A percentile compares a stretch with the other conserved stretches of the same genome.
phyloP scores from a whole-genome alignment of 2,888 invertebrate genomes.

The Hirtodrosophila cameraria region DNA sequence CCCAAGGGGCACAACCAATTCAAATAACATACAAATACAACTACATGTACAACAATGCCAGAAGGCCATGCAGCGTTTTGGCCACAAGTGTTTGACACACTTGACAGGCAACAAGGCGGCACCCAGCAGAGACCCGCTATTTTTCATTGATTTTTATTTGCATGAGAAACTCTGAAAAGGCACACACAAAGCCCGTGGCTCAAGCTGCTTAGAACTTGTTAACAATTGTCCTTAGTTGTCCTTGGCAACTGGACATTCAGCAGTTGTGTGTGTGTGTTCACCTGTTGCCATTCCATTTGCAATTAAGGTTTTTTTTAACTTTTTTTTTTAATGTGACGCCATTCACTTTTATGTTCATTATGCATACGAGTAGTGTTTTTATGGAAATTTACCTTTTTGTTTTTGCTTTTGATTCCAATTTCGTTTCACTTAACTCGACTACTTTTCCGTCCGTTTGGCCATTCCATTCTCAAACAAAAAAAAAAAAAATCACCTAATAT shows the following conservation, averaged over 20 bases:
- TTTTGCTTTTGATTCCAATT: slow-evolving; percentile 34
- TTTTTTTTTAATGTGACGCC: no score
- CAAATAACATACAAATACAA: slow-evolving; percentile 24
- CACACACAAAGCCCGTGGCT: slow-evolving; percentile 20
- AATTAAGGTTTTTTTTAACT: slow-evolving; percentile 19
- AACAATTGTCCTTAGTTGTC: slow-evolving; percentile 46
- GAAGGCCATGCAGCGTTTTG: slow-evolving; percentile 38
- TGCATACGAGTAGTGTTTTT: slow-evolving; percentile 27
- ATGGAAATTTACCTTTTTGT: slow-evolving; percentile 35
- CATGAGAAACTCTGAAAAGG: slow-evolving; percentile 3
- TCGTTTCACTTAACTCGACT: slow-evolving; percentile 21
- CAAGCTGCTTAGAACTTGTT: slow-evolving; percentile 10
- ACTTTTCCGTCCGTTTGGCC: slow-evolving; percentile 32
- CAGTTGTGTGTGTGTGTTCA: slow-evolving; percentile 17
- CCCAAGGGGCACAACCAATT: slow-evolving; percentile 24
- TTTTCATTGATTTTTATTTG: slow-evolving; percentile 54
- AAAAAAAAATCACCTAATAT: slow-evolving; percentile 32
- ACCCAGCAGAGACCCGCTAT: slow-evolving; percentile 8
- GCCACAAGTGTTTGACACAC: slow-evolving; percentile 68
- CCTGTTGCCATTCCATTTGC: slow-evolving; percentile 54
- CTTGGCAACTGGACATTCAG: slow-evolving; percentile 24
- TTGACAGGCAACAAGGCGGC: slow-evolving; percentile 26
- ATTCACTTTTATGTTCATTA: slow-evolving; percentile 48
- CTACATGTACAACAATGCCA: slow-evolving; percentile 20
- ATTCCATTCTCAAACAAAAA: slow-evolving; percentile 1